Base-by-base conservation (phyloP, 2,888 invertebrate species). In the Tetropium fuscum region DNA sequence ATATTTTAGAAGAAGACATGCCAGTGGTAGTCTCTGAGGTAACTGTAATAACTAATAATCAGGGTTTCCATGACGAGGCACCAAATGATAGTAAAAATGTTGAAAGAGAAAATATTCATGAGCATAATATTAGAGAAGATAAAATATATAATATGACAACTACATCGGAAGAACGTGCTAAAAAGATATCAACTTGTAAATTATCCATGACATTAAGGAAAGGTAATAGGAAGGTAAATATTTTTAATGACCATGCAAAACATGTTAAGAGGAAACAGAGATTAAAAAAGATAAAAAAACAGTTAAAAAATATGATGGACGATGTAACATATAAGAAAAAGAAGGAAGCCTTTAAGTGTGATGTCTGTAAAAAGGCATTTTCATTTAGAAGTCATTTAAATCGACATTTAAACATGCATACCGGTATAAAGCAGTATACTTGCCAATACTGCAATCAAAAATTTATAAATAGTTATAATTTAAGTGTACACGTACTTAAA, bases 151-250 rank as follows among this genome's bases (percentile, higher is more conserved):
- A n/a, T n/a, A n/a, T n/a, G n/a, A n/a, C n/a, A n/a, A n/a, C n/a
- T n/a, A n/a, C n/a, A n/a, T n/a, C n/a, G n/a, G n/a, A n/a, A n/a
- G n/a, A n/a, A n/a, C n/a, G n/a, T n/a, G n/a, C n/a, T n/a, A n/a
- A n/a, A n/a, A n/a, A n/a, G n/a, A n/a, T n/a, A n/a, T n/a, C n/a
- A n/a, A n/a, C n/a, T n/a, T n/a, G n/a, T n/a, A n/a, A n/a, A n/a
- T n/a, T n/a, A n/a, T 7, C 34, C 15, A 34, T 34, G 34, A 34
- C 34, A 15, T 34, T 34, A 34, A 34, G 34, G 15, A 34, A 34
- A 34, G 34, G 34, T 34, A 34, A 11, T 15, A 34, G 34, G 8
- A 34, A 34, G 13, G 34, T 34, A 34, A 34, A 34, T 5, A 15
- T 34, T 7, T 34, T 34, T 15, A 15, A 34, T 2, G 34, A 34